phyloP scores from a whole-genome alignment of 2,797 vertebrate species.

The Uromys caudimaculatus region DNA sequence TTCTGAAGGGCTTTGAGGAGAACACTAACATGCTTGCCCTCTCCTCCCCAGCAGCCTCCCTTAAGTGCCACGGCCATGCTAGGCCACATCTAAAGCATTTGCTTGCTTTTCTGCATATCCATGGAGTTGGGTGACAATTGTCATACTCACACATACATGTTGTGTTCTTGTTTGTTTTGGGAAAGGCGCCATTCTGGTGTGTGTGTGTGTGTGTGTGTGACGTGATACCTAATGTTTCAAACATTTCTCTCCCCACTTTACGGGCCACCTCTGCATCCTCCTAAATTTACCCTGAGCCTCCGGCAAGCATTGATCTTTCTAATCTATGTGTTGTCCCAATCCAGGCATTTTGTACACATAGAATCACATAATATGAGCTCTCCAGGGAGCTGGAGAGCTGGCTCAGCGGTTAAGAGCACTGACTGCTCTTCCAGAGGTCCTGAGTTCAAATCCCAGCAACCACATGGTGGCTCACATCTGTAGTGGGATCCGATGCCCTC shows the following conservation, averaged over 20 bases:
- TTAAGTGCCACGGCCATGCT: neutral
- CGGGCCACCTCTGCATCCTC: neutral
- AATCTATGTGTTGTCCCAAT: neutral
- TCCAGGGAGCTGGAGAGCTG: no score
- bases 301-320: neutral
- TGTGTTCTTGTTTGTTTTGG: neutral
- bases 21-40: neutral
- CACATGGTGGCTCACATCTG: no score
- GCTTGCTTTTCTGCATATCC: neutral
- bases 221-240: neutral
- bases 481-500: no score
- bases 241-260: neutral
- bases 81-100: neutral
- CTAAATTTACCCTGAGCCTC: neutral
- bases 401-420: no score
- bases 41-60: neutral
- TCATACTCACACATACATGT: neutral
- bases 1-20: neutral
- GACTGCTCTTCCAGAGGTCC: no score
- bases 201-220: neutral
- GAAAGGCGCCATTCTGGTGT: neutral
- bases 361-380: neutral
- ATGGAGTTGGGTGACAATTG: neutral
- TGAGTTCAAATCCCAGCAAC: no score
- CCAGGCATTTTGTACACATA: neutral